Conservation (phyloP, 2,888 invertebrate genomes). For the Erynnis tages region DNA sequence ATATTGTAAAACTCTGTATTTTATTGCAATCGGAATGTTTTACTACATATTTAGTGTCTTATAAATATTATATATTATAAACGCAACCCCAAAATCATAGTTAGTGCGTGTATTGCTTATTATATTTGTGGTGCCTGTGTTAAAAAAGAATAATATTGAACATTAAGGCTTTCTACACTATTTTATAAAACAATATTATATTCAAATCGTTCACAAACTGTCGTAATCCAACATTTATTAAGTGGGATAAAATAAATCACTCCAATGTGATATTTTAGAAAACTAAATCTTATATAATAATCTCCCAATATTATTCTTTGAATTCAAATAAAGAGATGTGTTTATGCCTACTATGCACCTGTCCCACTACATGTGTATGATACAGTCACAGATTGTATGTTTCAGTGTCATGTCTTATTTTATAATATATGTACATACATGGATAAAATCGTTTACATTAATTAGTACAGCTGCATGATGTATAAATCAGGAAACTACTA, state of each 20-base stretch:
- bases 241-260: too few relatives aligned
- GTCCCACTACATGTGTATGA: slow-evolving; percentile 10
- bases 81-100: not conserved
- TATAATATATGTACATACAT: not conserved
- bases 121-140: slow-evolving; percentile 5
- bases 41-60: too few relatives aligned
- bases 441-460: not conserved
- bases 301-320: too few relatives aligned
- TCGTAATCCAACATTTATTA: too few relatives aligned
- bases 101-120: slow-evolving; percentile 3
- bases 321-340: not conserved
- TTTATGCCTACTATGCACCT: not conserved
- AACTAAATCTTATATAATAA: not conserved
- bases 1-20: too few relatives aligned
- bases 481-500: too few relatives aligned
- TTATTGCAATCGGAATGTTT: too few relatives aligned
- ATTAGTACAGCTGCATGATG: slow-evolving; percentile 13
- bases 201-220: too few relatives aligned
- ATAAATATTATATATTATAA: not conserved
- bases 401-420: not conserved
- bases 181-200: too few relatives aligned
- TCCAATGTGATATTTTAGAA: too few relatives aligned
- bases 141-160: too few relatives aligned
- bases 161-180: too few relatives aligned
- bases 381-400: slow-evolving; percentile 12